Evolutionary conservation across 2,888 invertebrate genomes (phyloP), one percentile per base, ranked within the genome.

Genomic region (Poecilus cupreus): DNA sequence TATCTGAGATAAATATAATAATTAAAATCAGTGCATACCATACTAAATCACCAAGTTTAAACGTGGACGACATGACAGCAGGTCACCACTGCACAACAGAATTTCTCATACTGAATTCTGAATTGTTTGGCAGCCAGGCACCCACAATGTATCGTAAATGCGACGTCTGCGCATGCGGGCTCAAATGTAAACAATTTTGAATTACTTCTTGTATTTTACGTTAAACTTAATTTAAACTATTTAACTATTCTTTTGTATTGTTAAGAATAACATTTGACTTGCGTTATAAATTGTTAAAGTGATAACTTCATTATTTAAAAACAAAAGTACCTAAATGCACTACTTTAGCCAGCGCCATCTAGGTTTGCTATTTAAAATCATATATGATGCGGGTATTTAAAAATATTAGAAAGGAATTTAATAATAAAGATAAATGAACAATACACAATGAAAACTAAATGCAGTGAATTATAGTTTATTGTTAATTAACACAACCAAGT

Each of bases 41-140:
- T 85, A 94, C 94, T 84, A 94, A 88, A 90, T 93, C 93, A 85
- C 93, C 93, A 85, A 93, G 88, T 90, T 93, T 92, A 87, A 91
- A 92, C 86, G 90, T 89, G 84, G 91, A 91, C 85, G 91, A 90
- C 92, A 93, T 93, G 39, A 84, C 86, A 60, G 82, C 82, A 78
- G 64, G 51, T 84, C 78, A 81, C 51, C 43, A 82, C 60, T 81
- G 24, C 54, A 81, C 68, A 60, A 84, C 83, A 43, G 78, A 54
- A 84, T 82, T 82, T 82, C 87, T 85, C 85, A 85, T 85, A 86
- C 86, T 87, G 84, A 87, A 84, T 84, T 85, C 86, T 87, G 84
- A 87, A 84, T 84, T 85, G 75, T 76, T 82, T 83, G 80, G 80
- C 80, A 80, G 81, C 81, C 75, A 75, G 75, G 82, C 75, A 78